Evolutionary conservation across 2,113 vertebrate species (phyloP).

Genomic region (Aplodontia rufa): DNA sequence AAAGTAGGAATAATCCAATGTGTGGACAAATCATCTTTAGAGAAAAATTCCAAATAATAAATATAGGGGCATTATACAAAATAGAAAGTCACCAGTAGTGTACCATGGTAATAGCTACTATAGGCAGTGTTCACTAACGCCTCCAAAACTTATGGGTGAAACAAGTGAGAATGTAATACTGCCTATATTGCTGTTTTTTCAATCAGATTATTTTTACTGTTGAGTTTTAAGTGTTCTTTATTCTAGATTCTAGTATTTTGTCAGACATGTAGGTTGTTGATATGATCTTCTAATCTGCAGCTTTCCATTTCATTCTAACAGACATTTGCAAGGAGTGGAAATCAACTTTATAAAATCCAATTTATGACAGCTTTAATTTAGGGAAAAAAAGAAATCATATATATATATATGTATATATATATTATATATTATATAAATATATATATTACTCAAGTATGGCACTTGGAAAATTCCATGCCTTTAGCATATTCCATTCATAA

Average conservation of each 20-base stretch:
- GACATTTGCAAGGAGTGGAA: not conserved
- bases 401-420: not conserved
- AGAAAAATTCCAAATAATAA: too few species aligned
- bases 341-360: not conserved
- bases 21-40: too few species aligned
- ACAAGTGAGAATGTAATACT: too few species aligned
- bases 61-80: too few species aligned
- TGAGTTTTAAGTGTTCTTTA: not conserved
- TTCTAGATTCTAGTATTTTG: not conserved
- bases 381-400: not conserved
- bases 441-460: not conserved
- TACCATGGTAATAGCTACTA: too few species aligned
- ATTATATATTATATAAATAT: not conserved
- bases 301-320: not conserved
- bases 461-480: not conserved
- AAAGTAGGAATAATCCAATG: too few species aligned
- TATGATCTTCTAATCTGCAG: not conserved
- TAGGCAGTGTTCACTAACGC: too few species aligned
- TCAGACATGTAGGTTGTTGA: not conserved
- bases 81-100: too few species aligned
- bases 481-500: not conserved
- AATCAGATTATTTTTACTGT: not conserved
- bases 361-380: not conserved
- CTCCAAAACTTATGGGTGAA: too few species aligned
- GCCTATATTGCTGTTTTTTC: too few species aligned